Base-by-base conservation (phyloP, 2,797 vertebrate species). In the Neosilurus hyrtlii region DNA sequence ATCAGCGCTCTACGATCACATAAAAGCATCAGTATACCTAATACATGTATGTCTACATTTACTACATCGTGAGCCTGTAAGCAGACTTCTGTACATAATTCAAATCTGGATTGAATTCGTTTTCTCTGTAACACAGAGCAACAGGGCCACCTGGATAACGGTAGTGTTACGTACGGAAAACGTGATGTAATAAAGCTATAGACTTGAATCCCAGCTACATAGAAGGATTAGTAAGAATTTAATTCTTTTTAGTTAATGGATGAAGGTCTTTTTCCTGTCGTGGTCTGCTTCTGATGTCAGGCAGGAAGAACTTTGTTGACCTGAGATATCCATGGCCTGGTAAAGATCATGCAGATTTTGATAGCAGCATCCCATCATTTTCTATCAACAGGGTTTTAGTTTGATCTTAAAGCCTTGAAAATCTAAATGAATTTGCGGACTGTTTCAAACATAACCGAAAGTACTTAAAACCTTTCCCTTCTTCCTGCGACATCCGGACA, bases 61-160 rank as follows among this genome's bases (percentile, higher is more conserved):
- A 56, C 0, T 51, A 26, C 74, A 49, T 70, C 54, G 52, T 68
- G 51, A 35, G 49, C 5, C 37, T 49, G 74, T 72, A 35, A 35
- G 63, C 30, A 59, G 71, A 56, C 26, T 24, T 82, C 8, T 16
- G 22, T 78, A 16, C 24, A 15, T 49, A 30, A 74, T 11, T 10
- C 15, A n/a, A 35, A 16, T 59, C 14, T n/a, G n/a, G 24, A 24
- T 66, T 49, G 12, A 79, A 37, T 37, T 63, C 24, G 63, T 62
- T 54, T 35, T 49, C 35, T 35, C 24, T 26, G 11, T 16, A 20
- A 57, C 68, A 35, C 22, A 8, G 56, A 54, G 56, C 52, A 63
- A 63, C 9, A 71, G 59, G 10, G 14, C 18, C 56, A 56, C 79
- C 80, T 82, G 57, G 77, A 63, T 67, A 86, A 85, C n/a, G 79